Conservation (phyloP, 2,797 vertebrate species). For the Cirrhinus molitorella region DNA sequence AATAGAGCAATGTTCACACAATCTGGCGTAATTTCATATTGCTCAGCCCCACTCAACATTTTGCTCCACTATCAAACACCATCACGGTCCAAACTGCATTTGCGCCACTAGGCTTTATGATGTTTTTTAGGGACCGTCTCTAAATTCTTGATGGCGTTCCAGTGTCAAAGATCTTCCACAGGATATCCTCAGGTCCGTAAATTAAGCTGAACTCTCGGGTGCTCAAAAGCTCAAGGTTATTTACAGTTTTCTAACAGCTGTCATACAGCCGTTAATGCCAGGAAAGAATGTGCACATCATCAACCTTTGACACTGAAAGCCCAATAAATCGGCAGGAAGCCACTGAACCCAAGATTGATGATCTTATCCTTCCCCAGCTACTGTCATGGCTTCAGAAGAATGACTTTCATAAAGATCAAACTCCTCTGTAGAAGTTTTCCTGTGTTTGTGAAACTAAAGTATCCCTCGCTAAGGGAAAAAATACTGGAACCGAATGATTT, state of each 20-base stretch:
- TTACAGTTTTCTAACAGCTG: constrained; percentile 73
- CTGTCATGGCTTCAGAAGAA: constrained; percentile 71
- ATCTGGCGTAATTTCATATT: background rate
- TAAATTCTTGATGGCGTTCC: constrained; percentile 38
- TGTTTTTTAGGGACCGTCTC: constrained; percentile 19
- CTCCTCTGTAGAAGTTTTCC: constrained; percentile 54
- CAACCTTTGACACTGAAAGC: constrained; percentile 74
- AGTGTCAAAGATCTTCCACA: constrained; percentile 30
- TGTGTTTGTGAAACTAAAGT: constrained; percentile 24
- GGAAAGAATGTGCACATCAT: constrained; percentile 78
- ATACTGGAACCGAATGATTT: background rate
- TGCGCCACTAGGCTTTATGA: background rate
- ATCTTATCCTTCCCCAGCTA: constrained; percentile 62
- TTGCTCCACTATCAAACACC: background rate
- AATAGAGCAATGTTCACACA: background rate
- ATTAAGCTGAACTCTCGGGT: constrained; percentile 67
- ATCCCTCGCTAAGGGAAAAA: background rate
- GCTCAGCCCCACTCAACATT: background rate
- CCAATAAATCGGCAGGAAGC: constrained; percentile 75
- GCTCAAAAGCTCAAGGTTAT: constrained; percentile 77
- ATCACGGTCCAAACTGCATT: background rate
- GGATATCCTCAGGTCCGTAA: constrained; percentile 45
- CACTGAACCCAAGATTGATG: constrained; percentile 73
- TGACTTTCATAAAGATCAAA: constrained; percentile 62
- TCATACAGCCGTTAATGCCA: constrained; percentile 71